Evolutionary conservation across 2,113 vertebrate genomes (phyloP).

Genomic region (Bungarus multicinctus): DNA sequence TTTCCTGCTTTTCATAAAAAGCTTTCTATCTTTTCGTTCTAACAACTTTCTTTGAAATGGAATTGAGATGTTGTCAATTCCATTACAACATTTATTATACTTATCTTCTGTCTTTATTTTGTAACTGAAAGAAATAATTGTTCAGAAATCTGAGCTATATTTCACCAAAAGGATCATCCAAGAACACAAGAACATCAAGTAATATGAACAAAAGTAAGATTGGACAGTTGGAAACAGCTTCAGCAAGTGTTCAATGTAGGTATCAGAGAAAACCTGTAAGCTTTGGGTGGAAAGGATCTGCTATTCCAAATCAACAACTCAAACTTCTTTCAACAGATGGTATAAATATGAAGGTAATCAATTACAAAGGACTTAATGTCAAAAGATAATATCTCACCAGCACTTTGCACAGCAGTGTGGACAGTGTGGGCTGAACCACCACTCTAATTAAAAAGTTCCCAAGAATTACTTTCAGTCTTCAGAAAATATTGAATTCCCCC

Average conservation of each 20-base stretch:
- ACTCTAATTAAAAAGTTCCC: background rate
- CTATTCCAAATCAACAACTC: background rate
- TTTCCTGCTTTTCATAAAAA: background rate
- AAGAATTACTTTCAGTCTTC: background rate
- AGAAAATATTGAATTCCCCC: background rate
- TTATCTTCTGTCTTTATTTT: background rate
- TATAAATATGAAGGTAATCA: background rate
- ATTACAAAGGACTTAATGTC: background rate
- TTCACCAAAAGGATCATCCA: background rate
- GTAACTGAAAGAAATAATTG: background rate
- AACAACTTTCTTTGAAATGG: background rate
- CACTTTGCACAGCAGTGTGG: background rate
- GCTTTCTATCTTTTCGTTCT: background rate
- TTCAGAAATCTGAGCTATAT: background rate
- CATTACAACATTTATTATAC: background rate
- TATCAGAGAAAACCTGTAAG: background rate
- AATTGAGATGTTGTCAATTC: background rate
- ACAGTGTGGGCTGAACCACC: background rate
- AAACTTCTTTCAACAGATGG: background rate
- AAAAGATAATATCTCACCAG: background rate
- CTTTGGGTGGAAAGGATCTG: background rate
- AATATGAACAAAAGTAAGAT: background rate
- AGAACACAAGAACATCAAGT: background rate
- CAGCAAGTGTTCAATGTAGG: background rate
- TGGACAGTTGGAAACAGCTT: background rate